Evolutionary conservation across 2,888 invertebrate genomes (phyloP), one percentile per base, ranked within the genome.

Genomic region (Noctua janthe): DNA sequence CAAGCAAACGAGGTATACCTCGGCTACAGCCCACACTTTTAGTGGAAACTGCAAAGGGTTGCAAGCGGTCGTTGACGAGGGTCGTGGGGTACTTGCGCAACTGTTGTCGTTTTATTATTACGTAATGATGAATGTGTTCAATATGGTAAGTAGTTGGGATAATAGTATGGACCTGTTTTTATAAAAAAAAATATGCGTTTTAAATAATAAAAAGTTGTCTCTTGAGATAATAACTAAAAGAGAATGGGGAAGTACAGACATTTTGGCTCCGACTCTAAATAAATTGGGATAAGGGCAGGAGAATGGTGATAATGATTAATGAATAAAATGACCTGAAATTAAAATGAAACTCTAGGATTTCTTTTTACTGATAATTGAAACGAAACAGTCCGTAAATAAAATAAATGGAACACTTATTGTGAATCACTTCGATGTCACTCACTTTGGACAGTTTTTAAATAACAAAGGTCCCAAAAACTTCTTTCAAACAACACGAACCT

Each of bases 41-140:
- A 69, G 76, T 73, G 73, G 69, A 29, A 83, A 85, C 71, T 87
- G 73, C 73, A 81, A 82, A 81, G 76, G 80, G 73, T 82, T 81
- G 85, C 78, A 85, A 75, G 69, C 71, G 72, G 67, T 29, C 74
- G 84, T 80, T 84, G 85, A 86, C 78, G 69, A 84, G 84, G 85
- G 85, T 87, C 71, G 74, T 20, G 56, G 1, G n/a, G 85, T 81
- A 87, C 78, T 87, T 87, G 74, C 78, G 67, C 56, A 47, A 87
- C 78, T 74, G 84, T 87, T 83, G 83, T 84, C 74, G 78, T 84
- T 87, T 81, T 81, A 74, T 81, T 86, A 86, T 83, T 86, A 64
- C 74, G 47, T 81, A 85, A 71, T 86, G 71, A 83, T 81, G 74
- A 74, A 83, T 86, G 74, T 81, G 71, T 71, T 29, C 10, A 71